These are phyloP conservation scores for Spilosoma lubricipeda DNA, from an alignment of 2,888 invertebrate species.

Conservation along the genomic window DNA sequence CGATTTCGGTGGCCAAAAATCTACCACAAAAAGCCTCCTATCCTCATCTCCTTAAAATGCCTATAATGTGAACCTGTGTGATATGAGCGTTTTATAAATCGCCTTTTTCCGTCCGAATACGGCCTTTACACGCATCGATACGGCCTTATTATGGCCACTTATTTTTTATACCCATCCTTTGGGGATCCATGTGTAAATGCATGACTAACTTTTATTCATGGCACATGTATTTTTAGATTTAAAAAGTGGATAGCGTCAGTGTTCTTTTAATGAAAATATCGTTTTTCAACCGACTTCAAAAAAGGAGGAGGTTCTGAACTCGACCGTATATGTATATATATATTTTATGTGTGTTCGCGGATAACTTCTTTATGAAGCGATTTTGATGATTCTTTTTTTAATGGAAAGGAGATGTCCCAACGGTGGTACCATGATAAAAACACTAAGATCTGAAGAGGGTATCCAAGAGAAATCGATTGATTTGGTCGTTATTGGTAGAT, in stretches of 20 bases:
- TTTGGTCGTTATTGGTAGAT: too few species aligned
- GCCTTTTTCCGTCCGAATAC: conserved; percentile 50
- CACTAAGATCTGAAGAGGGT: too few species aligned
- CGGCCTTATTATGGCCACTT: conserved; percentile 47
- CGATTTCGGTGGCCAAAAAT: conserved; percentile 23
- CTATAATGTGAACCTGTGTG: conserved; percentile 41
- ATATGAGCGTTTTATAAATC: conserved; percentile 53
- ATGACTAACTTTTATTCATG: conserved; percentile 50
- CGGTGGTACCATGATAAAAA: too few species aligned
- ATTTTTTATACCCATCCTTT: conserved; percentile 53
- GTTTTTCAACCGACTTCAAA: too few species aligned
- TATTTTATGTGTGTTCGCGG: too few species aligned
- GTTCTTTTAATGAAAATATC: neutral
- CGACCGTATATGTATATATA: too few species aligned
- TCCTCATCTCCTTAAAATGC: conserved; percentile 41
- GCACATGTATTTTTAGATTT: conserved; percentile 21
- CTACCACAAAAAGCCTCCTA: conserved; percentile 31
- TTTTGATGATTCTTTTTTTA: too few species aligned
- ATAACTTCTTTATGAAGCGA: too few species aligned
- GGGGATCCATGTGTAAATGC: conserved; percentile 50
- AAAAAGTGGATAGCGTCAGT: neutral
- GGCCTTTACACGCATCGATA: conserved; percentile 50
- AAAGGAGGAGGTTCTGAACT: too few species aligned
- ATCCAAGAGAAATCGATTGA: too few species aligned
- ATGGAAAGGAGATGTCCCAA: too few species aligned